Evolutionary conservation across 2,113 vertebrate genomes (phyloP).

Genomic region (Hemiscyllium ocellatum): DNA sequence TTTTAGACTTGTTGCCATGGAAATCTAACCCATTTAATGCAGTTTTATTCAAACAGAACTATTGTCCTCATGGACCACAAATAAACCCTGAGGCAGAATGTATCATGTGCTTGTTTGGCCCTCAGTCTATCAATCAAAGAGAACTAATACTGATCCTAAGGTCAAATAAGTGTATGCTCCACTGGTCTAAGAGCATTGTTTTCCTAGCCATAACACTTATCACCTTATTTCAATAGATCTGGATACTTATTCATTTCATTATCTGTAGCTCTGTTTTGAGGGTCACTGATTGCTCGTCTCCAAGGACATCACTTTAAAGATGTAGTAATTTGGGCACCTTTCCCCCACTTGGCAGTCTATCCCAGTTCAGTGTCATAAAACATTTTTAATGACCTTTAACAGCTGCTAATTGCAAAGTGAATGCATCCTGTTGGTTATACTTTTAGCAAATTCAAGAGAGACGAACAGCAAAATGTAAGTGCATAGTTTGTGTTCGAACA

Average conservation of each 20-base stretch:
- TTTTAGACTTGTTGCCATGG: constrained; percentile 13
- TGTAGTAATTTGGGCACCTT: background rate
- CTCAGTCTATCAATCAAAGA: constrained; percentile 19
- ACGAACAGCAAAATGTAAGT: background rate
- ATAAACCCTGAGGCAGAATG: constrained; percentile 9
- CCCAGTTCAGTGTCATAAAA: constrained; percentile 4
- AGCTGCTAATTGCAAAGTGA: constrained; percentile 12
- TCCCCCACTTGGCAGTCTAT: background rate
- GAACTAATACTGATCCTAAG: constrained; percentile 4
- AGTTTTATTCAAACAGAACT: constrained; percentile 19
- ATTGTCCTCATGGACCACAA: background rate
- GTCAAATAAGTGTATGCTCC: constrained; percentile 11
- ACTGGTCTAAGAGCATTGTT: constrained; percentile 25
- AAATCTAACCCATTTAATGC: background rate
- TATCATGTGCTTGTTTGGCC: constrained; percentile 20
- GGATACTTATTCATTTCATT: constrained; percentile 25
- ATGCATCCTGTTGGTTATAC: background rate
- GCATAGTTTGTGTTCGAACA: background rate
- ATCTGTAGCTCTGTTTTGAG: background rate
- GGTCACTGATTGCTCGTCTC: constrained; percentile 9
- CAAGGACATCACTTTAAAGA: background rate
- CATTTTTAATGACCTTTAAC: background rate
- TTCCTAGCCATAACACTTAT: constrained; percentile 1
- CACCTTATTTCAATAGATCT: background rate
- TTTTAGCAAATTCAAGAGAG: background rate